phyloP scores from a whole-genome alignment of 2,797 vertebrate species.

The Etheostoma nigrum region DNA sequence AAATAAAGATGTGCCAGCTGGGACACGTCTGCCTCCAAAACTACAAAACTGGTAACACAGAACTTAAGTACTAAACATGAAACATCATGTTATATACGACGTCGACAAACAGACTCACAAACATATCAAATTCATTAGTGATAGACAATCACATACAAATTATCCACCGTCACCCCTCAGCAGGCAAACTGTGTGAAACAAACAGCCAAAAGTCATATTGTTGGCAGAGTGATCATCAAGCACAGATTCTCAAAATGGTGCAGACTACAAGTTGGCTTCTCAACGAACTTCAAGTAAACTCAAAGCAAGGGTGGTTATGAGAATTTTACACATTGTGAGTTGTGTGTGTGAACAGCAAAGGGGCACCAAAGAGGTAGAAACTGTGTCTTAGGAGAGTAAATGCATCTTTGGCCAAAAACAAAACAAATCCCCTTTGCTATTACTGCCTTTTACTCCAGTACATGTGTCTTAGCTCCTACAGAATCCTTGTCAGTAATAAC shows the following conservation, averaged over 20 bases:
- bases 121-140: conserved; percentile 54
- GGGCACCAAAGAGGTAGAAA: conserved; percentile 75
- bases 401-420: conserved; percentile 65
- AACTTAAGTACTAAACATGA: conserved; percentile 24
- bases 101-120: conserved; percentile 59
- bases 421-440: conserved; percentile 42
- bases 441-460: conserved; percentile 12
- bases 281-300: conserved; percentile 42
- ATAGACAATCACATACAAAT: conserved; percentile 49
- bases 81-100: conserved; percentile 15
- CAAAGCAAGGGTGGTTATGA: conserved; percentile 23
- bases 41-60: conserved; percentile 53
- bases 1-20: conserved; percentile 47
- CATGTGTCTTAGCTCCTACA: not conserved
- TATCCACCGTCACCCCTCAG: conserved; percentile 44
- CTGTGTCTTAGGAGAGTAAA: conserved; percentile 50
- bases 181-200: conserved; percentile 62
- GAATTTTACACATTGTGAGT: conserved; percentile 29
- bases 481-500: not conserved
- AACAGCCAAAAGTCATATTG: conserved; percentile 53
- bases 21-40: conserved; percentile 45
- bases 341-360: conserved; percentile 50
- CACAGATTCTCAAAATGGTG: conserved; percentile 37
- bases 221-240: conserved; percentile 52
- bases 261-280: conserved; percentile 35